Conservation (phyloP, 2,888 invertebrate species). For the Habroteleia sp. region DNA sequence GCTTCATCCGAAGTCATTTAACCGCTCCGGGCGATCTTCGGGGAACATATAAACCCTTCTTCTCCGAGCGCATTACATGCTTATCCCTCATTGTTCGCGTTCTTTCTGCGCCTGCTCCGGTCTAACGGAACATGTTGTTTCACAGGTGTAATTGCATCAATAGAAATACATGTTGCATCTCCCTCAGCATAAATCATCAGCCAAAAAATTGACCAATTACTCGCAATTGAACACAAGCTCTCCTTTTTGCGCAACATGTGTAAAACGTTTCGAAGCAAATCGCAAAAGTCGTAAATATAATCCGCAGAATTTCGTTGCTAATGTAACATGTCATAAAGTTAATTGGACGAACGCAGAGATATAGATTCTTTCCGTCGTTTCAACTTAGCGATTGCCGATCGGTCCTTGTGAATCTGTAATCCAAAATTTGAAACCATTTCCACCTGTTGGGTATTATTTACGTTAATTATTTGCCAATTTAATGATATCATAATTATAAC, state of each 20-base stretch:
- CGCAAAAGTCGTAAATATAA: conserved; percentile 14
- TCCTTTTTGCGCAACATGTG: conserved; percentile 22
- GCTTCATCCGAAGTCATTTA: conserved; percentile 69
- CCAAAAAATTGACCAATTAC: conserved; percentile 48
- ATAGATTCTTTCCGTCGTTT: too few relatives aligned
- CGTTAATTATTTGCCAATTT: too few relatives aligned
- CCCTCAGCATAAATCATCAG: conserved; percentile 18
- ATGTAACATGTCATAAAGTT: conserved; percentile 15
- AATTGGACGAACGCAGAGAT: conserved; percentile 9
- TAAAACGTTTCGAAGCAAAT: conserved; percentile 22
- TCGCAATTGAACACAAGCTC: conserved; percentile 26
- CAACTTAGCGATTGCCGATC: too few relatives aligned
- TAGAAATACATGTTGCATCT: conserved; percentile 38
- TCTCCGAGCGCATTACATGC: conserved; percentile 74
- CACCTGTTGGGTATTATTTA: too few relatives aligned
- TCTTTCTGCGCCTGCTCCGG: conserved; percentile 39
- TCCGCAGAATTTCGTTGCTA: conserved; percentile 7
- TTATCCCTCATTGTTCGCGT: conserved; percentile 69
- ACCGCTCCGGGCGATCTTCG: conserved; percentile 71
- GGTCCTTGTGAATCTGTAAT: too few relatives aligned
- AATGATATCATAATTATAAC: too few relatives aligned
- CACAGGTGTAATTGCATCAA: conserved; percentile 59
- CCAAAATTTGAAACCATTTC: too few relatives aligned
- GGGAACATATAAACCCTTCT: conserved; percentile 68
- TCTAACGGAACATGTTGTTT: conserved; percentile 55